Percentiles rank a stretch among this genome's conserved stretches.
Conservation (phyloP, 1,140 invertebrate species). For the Drosophila watanabei region DNA sequence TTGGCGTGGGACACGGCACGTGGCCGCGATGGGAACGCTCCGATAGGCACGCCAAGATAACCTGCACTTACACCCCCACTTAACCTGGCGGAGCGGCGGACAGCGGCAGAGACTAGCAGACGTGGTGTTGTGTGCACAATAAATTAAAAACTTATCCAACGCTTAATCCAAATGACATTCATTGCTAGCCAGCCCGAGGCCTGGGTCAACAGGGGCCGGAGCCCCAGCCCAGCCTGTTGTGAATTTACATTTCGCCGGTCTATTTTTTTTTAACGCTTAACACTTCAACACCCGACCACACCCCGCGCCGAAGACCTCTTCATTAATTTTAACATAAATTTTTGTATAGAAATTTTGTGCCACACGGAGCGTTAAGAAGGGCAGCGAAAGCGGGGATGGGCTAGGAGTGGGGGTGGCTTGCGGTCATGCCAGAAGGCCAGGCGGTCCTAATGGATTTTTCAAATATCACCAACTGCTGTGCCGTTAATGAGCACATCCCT, state of each 20-base stretch:
- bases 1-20: constrained; percentile 65
- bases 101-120: constrained; percentile 17
- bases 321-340: constrained; percentile 78
- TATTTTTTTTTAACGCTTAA: constrained; percentile 53
- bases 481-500: constrained; percentile 65
- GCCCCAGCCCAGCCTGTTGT: constrained; percentile 17
- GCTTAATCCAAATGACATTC: constrained; percentile 79
- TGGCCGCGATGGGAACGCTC: constrained; percentile 54
- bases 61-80: constrained; percentile 44
- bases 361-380: constrained; percentile 70
- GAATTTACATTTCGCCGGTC: constrained; percentile 56
- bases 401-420: constrained; percentile 31
- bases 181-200: constrained; percentile 57
- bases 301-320: constrained; percentile 51
- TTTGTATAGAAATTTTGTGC: constrained; percentile 68
- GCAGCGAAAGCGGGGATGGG: neutral
- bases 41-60: constrained; percentile 63
- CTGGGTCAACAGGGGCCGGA: constrained; percentile 41
- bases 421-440: constrained; percentile 25
- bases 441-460: constrained; percentile 52
- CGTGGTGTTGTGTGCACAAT: constrained; percentile 71
- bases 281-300: constrained; percentile 67
- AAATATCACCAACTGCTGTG: constrained; percentile 57
- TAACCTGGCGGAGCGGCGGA: constrained; percentile 25
- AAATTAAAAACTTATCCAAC: constrained; percentile 81